Percentiles rank a stretch among this genome's conserved stretches.
These are phyloP conservation scores for Odocoileus virginianus DNA, from an alignment of 2,113 vertebrate species.

Conservation along the genomic window DNA sequence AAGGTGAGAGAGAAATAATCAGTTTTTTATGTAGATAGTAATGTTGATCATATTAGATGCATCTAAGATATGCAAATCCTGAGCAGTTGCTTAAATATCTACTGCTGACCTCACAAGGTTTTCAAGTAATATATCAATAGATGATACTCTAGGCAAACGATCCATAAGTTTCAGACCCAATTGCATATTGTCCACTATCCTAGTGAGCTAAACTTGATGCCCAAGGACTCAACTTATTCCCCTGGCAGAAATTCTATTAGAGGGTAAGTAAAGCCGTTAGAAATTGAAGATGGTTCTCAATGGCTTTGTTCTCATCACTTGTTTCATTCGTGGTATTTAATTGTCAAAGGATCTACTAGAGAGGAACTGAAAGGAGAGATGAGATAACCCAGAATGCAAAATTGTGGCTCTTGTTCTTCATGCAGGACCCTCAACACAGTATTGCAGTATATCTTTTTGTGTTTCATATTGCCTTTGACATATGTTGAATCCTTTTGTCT, in stretches of 20 bases:
- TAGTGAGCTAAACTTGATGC: background rate
- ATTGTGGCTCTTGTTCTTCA: background rate
- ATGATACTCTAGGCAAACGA: background rate
- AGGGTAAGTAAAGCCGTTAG: background rate
- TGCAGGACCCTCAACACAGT: too few species aligned
- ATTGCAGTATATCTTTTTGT: background rate
- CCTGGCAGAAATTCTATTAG: background rate
- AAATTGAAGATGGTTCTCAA: background rate
- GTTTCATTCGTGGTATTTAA: background rate
- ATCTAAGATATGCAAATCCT: background rate
- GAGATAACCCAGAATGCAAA: background rate
- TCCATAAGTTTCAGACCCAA: background rate
- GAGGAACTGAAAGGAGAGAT: background rate
- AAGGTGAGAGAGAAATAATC: background rate
- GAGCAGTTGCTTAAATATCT: background rate
- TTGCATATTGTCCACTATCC: background rate
- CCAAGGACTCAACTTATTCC: background rate
- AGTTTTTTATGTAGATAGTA: background rate
- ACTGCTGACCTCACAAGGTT: background rate
- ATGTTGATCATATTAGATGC: background rate
- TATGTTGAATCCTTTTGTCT: background rate
- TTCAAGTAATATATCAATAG: background rate
- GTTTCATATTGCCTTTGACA: background rate
- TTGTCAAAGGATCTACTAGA: background rate
- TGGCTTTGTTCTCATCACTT: background rate